Evolutionary conservation across 2,797 vertebrate genomes (phyloP), one percentile per base, ranked within the genome.

Genomic region (Sebastes miniatus): DNA sequence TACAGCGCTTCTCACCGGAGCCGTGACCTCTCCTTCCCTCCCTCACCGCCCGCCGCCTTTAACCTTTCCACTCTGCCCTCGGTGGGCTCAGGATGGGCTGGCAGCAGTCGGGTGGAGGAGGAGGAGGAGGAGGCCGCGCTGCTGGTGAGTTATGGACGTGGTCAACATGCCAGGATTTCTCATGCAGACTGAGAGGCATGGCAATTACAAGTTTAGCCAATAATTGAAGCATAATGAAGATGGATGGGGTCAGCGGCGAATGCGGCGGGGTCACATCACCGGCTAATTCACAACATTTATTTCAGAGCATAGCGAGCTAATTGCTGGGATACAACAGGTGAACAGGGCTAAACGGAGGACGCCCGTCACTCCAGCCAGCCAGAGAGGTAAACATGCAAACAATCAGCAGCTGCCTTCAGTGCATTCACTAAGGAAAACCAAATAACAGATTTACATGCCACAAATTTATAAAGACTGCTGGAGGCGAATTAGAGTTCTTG

Each of bases 141-240:
- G 47, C 63, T 5, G 52, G 50, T 90, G 91, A 94, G 22, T 92
- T 92, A 93, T 87, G 81, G 79, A 79, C 18, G 0, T 3, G 83
- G 81, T 89, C 83, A 72, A 70, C 57, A 29, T 47, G 88, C 90
- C 91, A 78, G 79, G 83, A 83, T 90, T 94, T 90, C 84, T 91
- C 89, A 92, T 61, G 88, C 86, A 59, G 62, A 52, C 81, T 47
- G 85, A 91, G 83, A 88, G 77, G 83, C 85, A 76, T 47, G 73
- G 88, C 88, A 93, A 91, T 93, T 91, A 92, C 89, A 89, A 92
- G 71, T 85, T 84, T 10, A 79, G 89, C 68, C 71, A 70, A 90
- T 93, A 91, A 92, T 89, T 88, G 86, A 79, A 80, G 83, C 47
- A 13, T 91, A 91, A 94, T 94, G 90, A 80, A 94, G 93, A 94